A percentile compares a stretch with the other conserved stretches of the same genome.
Conservation (phyloP, 2,888 invertebrate genomes). For the Himalopsyche anomala region DNA sequence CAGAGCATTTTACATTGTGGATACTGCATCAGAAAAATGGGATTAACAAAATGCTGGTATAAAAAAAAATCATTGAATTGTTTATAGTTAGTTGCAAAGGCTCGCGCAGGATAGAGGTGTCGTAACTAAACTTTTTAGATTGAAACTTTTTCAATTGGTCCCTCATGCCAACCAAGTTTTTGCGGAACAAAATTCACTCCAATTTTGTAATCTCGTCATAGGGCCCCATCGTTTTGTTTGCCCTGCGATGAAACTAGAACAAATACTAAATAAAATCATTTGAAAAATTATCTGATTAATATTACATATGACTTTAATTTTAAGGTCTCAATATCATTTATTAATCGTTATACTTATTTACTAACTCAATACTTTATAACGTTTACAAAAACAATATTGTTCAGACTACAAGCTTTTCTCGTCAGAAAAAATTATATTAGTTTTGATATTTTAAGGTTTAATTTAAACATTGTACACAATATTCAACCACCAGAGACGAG, state of each 20-base stretch:
- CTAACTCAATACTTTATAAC: too few species aligned
- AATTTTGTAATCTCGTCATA: neutral
- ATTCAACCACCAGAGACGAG: too few species aligned
- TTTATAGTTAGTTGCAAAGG: neutral
- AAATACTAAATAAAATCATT: neutral
- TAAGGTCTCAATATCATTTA: too few species aligned
- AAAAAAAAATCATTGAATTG: neutral
- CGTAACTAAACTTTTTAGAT: conserved; percentile 41
- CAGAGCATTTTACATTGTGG: too few species aligned
- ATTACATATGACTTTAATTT: too few species aligned
- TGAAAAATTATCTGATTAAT: neutral
- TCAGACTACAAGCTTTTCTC: too few species aligned
- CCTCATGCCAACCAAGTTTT: conserved; percentile 53
- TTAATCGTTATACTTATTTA: too few species aligned
- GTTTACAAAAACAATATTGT: too few species aligned
- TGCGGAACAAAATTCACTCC: neutral
- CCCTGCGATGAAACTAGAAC: neutral
- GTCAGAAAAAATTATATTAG: too few species aligned
- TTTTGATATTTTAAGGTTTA: too few species aligned
- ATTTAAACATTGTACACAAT: too few species aligned
- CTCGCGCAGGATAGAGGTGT: neutral
- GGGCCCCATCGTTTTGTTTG: neutral
- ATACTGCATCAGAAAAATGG: neutral
- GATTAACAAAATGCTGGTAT: neutral
- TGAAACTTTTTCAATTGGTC: conserved; percentile 60